phyloP scores from a whole-genome alignment of 2,888 invertebrate species.

The Reticulitermes lucifugus region DNA sequence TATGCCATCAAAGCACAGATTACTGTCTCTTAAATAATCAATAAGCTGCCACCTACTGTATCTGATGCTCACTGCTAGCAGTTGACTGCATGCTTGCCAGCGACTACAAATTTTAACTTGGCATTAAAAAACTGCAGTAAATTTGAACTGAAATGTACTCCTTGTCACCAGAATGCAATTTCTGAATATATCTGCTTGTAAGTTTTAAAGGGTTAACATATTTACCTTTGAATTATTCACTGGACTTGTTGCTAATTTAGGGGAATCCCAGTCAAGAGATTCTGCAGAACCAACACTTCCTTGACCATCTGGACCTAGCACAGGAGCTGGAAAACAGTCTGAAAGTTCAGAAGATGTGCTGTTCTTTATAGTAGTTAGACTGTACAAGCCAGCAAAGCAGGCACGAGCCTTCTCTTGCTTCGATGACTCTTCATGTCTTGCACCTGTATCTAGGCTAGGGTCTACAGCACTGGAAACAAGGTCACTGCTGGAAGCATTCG shows the following conservation, averaged over 20 bases:
- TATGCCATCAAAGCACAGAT: too few relatives aligned
- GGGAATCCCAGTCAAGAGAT: conserved; percentile 56
- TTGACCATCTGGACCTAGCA: conserved; percentile 22
- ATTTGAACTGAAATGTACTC: too few relatives aligned
- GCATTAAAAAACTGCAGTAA: too few relatives aligned
- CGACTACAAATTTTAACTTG: too few relatives aligned
- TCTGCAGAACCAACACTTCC: conserved; percentile 53
- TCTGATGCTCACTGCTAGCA: too few relatives aligned
- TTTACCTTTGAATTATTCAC: conserved; percentile 19
- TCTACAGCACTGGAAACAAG: conserved; percentile 2
- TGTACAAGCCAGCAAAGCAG: conserved; percentile 56
- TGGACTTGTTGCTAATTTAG: conserved; percentile 51
- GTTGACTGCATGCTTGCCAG: too few relatives aligned
- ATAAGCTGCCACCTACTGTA: too few relatives aligned
- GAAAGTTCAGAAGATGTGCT: conserved; percentile 56
- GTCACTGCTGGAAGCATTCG: conserved; percentile 42
- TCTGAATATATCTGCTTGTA: too few relatives aligned
- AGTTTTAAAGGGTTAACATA: too few relatives aligned
- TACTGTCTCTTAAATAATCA: too few relatives aligned
- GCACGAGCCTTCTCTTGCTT: conserved; percentile 53
- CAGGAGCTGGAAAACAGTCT: conserved; percentile 49
- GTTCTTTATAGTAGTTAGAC: conserved; percentile 56
- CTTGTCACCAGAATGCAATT: too few relatives aligned
- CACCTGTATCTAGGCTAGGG: conserved; percentile 26
- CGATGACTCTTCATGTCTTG: conserved; percentile 41